Percentiles rank a stretch among this genome's conserved stretches.
phyloP scores from a whole-genome alignment of 2,888 invertebrate genomes.

The Trichacis sp. region DNA sequence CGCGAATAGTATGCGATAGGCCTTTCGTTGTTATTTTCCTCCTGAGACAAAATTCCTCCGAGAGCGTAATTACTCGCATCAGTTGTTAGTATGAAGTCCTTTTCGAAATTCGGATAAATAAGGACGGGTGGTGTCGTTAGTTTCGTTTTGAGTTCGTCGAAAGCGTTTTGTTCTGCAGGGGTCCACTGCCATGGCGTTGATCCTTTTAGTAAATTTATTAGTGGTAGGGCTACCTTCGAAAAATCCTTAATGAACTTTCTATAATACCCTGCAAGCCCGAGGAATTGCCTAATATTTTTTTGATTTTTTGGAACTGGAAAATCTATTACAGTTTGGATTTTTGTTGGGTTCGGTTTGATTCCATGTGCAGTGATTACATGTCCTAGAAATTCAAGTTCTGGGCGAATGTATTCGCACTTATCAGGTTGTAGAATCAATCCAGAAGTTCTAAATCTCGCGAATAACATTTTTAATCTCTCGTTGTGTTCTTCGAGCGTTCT shows the following conservation, averaged over 20 bases:
- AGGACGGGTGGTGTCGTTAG: no score
- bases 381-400: slow-evolving; percentile 39
- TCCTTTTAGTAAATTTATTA: slow-evolving; percentile 8
- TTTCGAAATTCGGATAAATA: no score
- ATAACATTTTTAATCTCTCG: slow-evolving; percentile 26
- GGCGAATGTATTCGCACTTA: slow-evolving; percentile 37
- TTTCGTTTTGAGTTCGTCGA: slow-evolving; percentile 13
- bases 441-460: slow-evolving; percentile 30
- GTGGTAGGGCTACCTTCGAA: slow-evolving; percentile 5
- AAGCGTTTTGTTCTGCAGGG: not conserved
- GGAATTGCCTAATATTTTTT: slow-evolving; percentile 9
- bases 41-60: no score
- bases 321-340: slow-evolving; percentile 21
- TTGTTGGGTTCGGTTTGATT: slow-evolving; percentile 32
- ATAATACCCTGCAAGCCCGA: slow-evolving; percentile 11
- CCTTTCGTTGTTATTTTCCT: no score
- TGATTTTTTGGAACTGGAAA: slow-evolving; percentile 22
- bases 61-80: no score
- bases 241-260: slow-evolving; percentile 9
- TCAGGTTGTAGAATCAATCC: slow-evolving; percentile 41
- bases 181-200: not conserved
- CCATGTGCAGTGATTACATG: slow-evolving; percentile 36
- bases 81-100: no score
- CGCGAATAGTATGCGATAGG: no score
- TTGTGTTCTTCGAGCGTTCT: slow-evolving; percentile 26